These are phyloP conservation scores for Frieseomelitta varia DNA, from an alignment of 1,140 invertebrate genomes.

Conservation along the genomic window DNA sequence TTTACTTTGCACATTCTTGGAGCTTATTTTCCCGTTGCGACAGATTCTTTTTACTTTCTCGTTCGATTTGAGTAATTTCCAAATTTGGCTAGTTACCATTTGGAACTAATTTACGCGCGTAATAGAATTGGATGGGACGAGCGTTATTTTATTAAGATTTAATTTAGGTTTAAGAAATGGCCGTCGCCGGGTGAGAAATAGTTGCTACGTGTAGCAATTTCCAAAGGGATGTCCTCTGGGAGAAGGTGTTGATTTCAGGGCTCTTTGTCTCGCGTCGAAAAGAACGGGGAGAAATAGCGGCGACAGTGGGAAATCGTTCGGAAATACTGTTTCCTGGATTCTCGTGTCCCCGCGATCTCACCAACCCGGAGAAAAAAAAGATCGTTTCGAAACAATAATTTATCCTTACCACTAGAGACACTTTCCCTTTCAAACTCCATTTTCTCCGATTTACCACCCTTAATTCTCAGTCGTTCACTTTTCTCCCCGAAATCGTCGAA, in stretches of 20 bases:
- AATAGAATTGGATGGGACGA: neutral
- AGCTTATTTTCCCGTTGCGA: no score
- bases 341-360: neutral
- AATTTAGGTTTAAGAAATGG: neutral
- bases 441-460: no score
- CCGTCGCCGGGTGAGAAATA: neutral
- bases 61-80: no score
- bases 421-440: no score
- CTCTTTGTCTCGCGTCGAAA: constrained; percentile 46
- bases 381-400: constrained; percentile 9
- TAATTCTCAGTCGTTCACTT: no score
- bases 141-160: neutral
- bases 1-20: no score
- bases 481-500: no score
- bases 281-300: constrained; percentile 44
- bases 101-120: neutral
- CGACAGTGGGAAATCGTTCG: constrained; percentile 41
- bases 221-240: neutral
- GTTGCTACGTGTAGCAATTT: neutral
- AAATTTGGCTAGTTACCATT: no score
- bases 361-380: constrained; percentile 3
- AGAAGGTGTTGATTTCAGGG: constrained; percentile 20
- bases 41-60: no score
- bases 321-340: constrained; percentile 20
- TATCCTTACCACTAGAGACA: neutral